Evolutionary conservation across 2,113 vertebrate species (phyloP), one percentile per base, ranked within the genome.

Genomic region (Grammomys surdaster): DNA sequence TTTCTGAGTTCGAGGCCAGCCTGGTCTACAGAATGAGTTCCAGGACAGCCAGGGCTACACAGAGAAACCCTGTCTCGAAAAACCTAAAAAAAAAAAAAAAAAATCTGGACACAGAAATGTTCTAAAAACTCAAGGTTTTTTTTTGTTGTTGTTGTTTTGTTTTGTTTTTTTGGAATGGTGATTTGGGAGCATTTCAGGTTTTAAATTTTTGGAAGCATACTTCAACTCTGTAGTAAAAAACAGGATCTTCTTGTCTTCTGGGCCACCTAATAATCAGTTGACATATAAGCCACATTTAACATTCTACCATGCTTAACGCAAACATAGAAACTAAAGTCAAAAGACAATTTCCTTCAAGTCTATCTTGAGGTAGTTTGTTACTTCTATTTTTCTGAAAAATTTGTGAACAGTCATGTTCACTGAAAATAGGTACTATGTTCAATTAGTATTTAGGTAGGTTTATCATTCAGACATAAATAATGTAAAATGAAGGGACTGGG

Each of bases 361-460:
- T 65, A 91, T 67, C 40, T 78, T 88, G 72, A 72, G 13, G 24
- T 12, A 88, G n/a, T 88, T 96, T 84, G 90, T 26, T 76, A 94
- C 31, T 78, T 72, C 43, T 93, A 81, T 73, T 94, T 93, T 96
- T 82, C 88, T 87, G 28, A 95, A 94, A 43, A 90, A n/a, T 77
- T 70, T 13, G 8, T 93, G 24, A 96, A 90, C 13, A 95, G 46
- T 14, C 7, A 88, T 65, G 33, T 82, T 87, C 65, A 92, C 8
- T 75, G 58, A 94, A 70, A 54, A 60, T 80, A 92, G 94, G 75
- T 69, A 76, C n/a, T 90, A n/a, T 19, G 11, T 88, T 54, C 88
- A 91, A 95, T 58, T 96, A 80, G 94, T 67, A 31, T 24, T 31
- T 31, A 77, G 40, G n/a, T 70, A 90, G 88, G 51, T 88, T 63